Conservation (phyloP, 2,113 vertebrate species). For the Poeciliopsis prolifica region DNA sequence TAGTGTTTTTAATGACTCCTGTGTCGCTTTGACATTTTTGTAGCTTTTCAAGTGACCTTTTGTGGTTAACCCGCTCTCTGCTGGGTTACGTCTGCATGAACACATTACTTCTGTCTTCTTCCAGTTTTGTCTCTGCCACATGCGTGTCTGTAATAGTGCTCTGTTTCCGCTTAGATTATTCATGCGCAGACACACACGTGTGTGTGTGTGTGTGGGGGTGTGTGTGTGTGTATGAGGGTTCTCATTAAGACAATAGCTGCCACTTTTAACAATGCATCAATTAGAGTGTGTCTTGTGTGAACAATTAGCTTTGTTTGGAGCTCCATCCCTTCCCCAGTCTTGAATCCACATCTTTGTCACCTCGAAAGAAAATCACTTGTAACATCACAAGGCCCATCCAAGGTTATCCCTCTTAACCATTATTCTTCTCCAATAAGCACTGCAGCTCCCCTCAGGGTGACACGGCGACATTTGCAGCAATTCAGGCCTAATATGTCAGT, state of each 20-base stretch:
- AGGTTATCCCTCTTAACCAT: slow-evolving; percentile 68
- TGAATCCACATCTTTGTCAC: slow-evolving; percentile 59
- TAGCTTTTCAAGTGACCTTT: slow-evolving; percentile 1
- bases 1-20: background rate
- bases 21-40: slow-evolving; percentile 15
- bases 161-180: background rate
- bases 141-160: background rate
- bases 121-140: background rate
- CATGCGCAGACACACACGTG: slow-evolving; percentile 20
- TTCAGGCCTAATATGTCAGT: slow-evolving; percentile 69
- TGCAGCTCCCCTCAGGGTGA: slow-evolving; percentile 64
- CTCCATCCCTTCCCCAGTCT: slow-evolving; percentile 22
- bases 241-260: slow-evolving; percentile 48
- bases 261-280: slow-evolving; percentile 45
- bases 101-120: background rate
- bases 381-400: slow-evolving; percentile 55
- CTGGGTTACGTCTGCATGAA: background rate
- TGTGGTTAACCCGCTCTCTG: background rate
- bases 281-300: slow-evolving; percentile 44
- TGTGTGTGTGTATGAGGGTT: slow-evolving; percentile 1
- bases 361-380: slow-evolving; percentile 62
- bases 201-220: background rate
- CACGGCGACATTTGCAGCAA: slow-evolving; percentile 59
- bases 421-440: slow-evolving; percentile 64
- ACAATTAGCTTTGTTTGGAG: slow-evolving; percentile 51